A percentile compares a stretch with the other conserved stretches of the same genome.
Conservation (phyloP, 1,140 invertebrate species). For the Penaeus indicus region DNA sequence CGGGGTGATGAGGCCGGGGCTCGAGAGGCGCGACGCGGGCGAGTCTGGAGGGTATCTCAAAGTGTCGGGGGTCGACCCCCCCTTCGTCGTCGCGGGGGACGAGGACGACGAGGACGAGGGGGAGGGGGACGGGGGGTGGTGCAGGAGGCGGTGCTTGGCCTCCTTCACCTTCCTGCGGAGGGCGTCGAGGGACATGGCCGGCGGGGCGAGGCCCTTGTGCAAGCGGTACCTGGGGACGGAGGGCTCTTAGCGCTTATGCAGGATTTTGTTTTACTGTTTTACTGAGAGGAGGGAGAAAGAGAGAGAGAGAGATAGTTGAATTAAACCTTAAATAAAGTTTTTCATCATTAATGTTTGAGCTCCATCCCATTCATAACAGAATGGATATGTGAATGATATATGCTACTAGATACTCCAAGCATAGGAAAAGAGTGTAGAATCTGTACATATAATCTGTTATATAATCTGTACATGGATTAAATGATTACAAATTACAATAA, state of each 20-base stretch:
- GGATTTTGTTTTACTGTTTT: no score
- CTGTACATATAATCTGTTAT: no score
- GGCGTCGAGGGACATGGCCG: slow-evolving; percentile 48
- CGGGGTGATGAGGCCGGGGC: slow-evolving; percentile 11
- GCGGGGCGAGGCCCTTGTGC: slow-evolving; percentile 17
- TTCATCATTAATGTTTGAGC: not conserved
- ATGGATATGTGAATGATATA: no score
- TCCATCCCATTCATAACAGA: no score
- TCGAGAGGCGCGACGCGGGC: not conserved
- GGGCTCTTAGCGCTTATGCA: not conserved
- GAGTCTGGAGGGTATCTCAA: not conserved
- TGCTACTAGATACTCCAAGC: no score
- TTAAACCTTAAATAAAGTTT: not conserved
- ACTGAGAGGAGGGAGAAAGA: not conserved
- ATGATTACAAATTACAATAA: no score
- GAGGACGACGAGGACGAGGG: not conserved
- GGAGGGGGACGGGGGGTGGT: slow-evolving; percentile 23
- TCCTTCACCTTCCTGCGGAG: slow-evolving; percentile 56
- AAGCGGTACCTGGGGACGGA: slow-evolving; percentile 40
- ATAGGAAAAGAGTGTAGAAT: no score
- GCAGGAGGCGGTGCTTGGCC: slow-evolving; percentile 40
- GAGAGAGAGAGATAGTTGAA: not conserved
- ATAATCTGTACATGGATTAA: no score
- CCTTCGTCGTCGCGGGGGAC: not conserved
- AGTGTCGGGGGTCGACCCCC: not conserved